Evolutionary conservation across 2,797 vertebrate species (phyloP), one percentile per base, ranked within the genome.

Genomic region (Huso huso): DNA sequence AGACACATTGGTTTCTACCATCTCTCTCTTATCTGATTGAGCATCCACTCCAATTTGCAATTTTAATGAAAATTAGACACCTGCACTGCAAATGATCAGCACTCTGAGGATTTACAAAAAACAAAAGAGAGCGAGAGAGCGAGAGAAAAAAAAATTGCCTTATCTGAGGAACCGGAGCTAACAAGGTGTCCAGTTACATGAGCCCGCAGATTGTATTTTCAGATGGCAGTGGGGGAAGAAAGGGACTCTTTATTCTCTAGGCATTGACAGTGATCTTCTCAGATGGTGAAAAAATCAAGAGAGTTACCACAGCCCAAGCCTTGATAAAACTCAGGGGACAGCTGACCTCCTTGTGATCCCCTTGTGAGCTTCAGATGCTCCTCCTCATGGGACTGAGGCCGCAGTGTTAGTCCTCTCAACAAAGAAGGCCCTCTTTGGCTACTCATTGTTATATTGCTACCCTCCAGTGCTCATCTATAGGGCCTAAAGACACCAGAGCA

Each of bases 41-140:
- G 87, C 81, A 82, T 89, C 87, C 79, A 73, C 84, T 77, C 82
- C 77, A 85, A 93, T 93, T 92, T 94, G 89, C 91, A 93, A 90
- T 93, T 93, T 93, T 91, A 93, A 95, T 96, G 93, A 93, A 92
- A 93, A 93, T 86, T 86, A 92, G 89, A 93, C 94, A 94, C 93
- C 92, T 92, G 92, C 81, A 77, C 80, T 85, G 84, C 87, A 90
- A 90, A 85, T 78, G 88, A 90, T 90, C 83, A 57, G 78, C 82
- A 81, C 86, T 91, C 83, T 79, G 82, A 83, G 75, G 76, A 84
- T 84, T 81, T 84, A 69, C 74, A 83, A 80, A 81, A 81, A 68
- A 67, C 78, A 73, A 77, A 72, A 76, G 74, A 79, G 72, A 71
- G 71, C 72, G 74, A 78, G 74, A 70, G 64, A 64, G 73, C 73